Evolutionary conservation across 2,797 vertebrate species (phyloP).

Genomic region (Molossus molossus): DNA sequence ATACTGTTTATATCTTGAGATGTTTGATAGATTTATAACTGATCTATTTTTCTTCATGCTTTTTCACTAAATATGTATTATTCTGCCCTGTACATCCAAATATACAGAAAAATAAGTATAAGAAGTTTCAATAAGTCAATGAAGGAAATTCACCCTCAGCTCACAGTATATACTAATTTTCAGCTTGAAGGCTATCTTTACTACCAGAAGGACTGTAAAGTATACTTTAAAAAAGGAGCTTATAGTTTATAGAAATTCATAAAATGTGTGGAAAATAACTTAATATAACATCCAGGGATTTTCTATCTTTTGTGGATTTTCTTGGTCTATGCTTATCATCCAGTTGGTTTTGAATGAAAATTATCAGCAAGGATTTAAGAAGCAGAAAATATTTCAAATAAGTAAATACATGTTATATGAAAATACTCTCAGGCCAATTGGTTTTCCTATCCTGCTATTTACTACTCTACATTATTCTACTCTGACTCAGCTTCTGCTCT

Average conservation of each 20-base stretch:
- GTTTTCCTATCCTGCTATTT: not conserved
- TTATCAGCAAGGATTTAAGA: constrained; percentile 46
- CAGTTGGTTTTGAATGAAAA: constrained; percentile 62
- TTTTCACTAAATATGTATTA: constrained; percentile 26
- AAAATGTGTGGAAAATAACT: constrained; percentile 64
- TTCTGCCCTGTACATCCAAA: not conserved
- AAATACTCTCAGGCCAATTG: not conserved
- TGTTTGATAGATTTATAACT: not conserved
- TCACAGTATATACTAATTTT: constrained; percentile 44
- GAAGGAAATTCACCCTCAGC: not conserved
- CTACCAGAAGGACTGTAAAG: constrained; percentile 60
- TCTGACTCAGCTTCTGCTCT: not conserved
- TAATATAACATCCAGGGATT: constrained; percentile 59
- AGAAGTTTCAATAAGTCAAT: constrained; percentile 23
- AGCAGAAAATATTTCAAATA: constrained; percentile 41
- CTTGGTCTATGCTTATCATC: constrained; percentile 32
- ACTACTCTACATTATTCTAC: not conserved
- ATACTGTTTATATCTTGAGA: not conserved
- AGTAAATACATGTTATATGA: constrained; percentile 51
- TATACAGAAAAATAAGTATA: constrained; percentile 20
- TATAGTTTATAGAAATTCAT: constrained; percentile 41
- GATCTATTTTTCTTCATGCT: not conserved
- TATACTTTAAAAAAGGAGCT: not conserved
- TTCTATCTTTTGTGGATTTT: constrained; percentile 46
- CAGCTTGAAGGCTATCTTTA: constrained; percentile 69